Base-by-base conservation (phyloP, 1,140 invertebrate genomes). In the Eciton burchellii region DNA sequence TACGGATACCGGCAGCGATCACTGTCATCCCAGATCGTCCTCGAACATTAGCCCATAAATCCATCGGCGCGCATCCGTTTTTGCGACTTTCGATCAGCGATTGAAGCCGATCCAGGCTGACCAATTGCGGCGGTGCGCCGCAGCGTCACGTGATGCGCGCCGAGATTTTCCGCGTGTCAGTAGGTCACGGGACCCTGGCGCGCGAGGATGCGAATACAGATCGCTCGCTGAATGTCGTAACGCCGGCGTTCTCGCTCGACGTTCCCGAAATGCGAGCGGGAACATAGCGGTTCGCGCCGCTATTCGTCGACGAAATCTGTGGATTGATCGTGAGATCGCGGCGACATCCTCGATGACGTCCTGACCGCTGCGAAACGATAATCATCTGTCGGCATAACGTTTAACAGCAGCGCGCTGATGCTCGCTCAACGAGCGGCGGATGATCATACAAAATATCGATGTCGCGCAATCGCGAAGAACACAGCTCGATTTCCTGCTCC, bases 151-250 rank as follows among this genome's bases (percentile, higher is more conserved):
- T 47, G 66, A 12, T 21, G 29, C 29, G 65, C 49, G 59, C 19
- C 41, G 35, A 84, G 65, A 85, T 86, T 86, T 86, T 76, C 71
- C 77, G 49, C 70, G 77, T 84, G 84, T 86, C 84, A 86, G 62
- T 84, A 41, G 83, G 83, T 71, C 84, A 76, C 56, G 54, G 68
- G 52, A 77, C 59, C 16, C 66, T 62, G 60, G 35, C 43, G 63
- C 26, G 57, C 16, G 49, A 82, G 82, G 47, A 79, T 19, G 43
- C 76, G 84, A 86, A 86, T 86, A 85, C 57, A 85, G 62, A 86
- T 85, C 76, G 49, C 68, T 76, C 77, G 76, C 57, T 82, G 70
- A 86, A 86, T 86, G 85, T 85, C 77, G 73, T 63, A 86, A 83
- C 74, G 84, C 57, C 45, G 41, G 24, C 21, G 68, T 16, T 66